phyloP scores from a whole-genome alignment of 2,888 invertebrate genomes.

The Diploptera punctata region DNA sequence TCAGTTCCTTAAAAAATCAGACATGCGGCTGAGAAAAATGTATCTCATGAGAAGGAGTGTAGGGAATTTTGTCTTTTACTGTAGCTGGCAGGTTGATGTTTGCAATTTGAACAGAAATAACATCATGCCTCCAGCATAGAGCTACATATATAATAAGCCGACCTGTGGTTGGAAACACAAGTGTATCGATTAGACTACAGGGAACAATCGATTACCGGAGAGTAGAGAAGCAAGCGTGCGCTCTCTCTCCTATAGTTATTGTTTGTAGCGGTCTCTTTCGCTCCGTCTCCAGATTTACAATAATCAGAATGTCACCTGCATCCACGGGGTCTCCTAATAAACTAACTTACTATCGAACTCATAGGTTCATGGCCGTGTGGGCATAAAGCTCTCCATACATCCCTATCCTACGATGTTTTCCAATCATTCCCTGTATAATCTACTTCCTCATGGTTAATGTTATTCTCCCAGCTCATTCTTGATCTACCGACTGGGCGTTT shows the following conservation, averaged over 20 bases:
- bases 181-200: not conserved
- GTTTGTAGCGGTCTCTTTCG: not conserved
- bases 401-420: too few species aligned
- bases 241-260: not conserved
- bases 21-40: too few species aligned
- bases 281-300: not conserved
- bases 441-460: too few species aligned
- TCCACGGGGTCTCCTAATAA: too few species aligned
- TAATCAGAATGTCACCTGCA: conserved; percentile 1
- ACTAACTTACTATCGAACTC: too few species aligned
- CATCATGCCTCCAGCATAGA: not conserved
- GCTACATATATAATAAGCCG: not conserved
- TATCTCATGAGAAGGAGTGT: too few species aligned
- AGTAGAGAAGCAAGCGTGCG: not conserved
- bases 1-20: too few species aligned
- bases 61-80: not conserved
- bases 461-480: too few species aligned
- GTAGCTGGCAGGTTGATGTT: not conserved
- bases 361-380: too few species aligned
- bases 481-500: too few species aligned
- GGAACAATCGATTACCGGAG: conserved; percentile 3
- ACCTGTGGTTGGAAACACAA: not conserved
- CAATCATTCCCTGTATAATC: too few species aligned
- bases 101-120: not conserved
- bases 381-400: too few species aligned